Evolutionary conservation across 2,113 vertebrate species (phyloP).

Genomic region (Thryonomys swinderianus): DNA sequence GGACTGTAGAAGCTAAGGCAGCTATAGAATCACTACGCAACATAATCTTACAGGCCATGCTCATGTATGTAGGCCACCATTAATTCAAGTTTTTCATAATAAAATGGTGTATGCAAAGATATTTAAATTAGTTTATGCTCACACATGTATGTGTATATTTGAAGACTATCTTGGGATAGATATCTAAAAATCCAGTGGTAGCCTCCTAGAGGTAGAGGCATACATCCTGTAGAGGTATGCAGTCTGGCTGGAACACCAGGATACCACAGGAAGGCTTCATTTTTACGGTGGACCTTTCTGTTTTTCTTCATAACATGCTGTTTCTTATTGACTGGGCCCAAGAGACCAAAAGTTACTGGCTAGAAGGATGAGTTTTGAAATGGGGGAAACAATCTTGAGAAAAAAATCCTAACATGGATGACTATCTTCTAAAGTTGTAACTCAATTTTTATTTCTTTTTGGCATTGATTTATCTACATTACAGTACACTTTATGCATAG

Average conservation of each 20-base stretch:
- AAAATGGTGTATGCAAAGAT: background rate
- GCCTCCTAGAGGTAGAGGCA: background rate
- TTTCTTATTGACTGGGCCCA: background rate
- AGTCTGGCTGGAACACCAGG: background rate
- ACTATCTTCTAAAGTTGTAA: background rate
- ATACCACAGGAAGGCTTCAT: background rate
- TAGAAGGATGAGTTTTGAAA: background rate
- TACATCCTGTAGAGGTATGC: background rate
- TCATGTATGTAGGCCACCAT: background rate
- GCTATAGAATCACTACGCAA: background rate
- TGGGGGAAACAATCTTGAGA: background rate
- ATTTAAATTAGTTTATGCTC: background rate
- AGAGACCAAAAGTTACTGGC: background rate
- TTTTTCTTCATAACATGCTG: background rate
- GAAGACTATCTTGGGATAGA: background rate
- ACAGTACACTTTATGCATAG: background rate
- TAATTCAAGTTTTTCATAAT: background rate
- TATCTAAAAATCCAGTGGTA: background rate
- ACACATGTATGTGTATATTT: background rate
- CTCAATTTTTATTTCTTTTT: background rate
- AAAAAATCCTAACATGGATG: background rate
- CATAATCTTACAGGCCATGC: background rate
- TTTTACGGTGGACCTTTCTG: background rate
- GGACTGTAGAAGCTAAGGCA: background rate
- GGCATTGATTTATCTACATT: background rate